Percentiles rank a stretch among this genome's conserved stretches.
These are phyloP conservation scores for Aurelia aurita DNA, from an alignment of 30 jellyfish, hydroid and myxozoan genomes.

Conservation along the genomic window DNA sequence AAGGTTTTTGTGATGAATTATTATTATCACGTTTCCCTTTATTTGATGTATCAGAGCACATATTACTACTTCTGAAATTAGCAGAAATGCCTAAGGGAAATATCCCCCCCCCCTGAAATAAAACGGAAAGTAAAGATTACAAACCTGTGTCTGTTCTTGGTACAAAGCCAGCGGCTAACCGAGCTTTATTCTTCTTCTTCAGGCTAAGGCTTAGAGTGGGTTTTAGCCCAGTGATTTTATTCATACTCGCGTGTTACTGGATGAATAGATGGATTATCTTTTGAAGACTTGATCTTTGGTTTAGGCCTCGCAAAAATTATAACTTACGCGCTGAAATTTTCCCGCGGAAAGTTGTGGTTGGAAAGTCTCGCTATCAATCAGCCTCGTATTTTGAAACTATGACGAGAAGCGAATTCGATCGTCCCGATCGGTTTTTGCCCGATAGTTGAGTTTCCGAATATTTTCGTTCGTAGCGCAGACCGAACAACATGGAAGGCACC, in stretches of 20 bases:
- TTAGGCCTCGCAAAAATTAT: neutral
- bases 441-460: too few relatives aligned
- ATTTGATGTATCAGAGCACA: too few relatives aligned
- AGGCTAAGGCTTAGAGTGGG: neutral
- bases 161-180: slow-evolving; percentile 3
- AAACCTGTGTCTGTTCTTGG: slow-evolving; percentile 7
- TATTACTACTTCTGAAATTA: too few relatives aligned
- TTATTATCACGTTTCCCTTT: too few relatives aligned
- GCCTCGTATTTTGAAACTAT: neutral
- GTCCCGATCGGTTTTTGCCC: too few relatives aligned
- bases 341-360: slow-evolving; percentile 15
- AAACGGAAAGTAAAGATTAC: neutral
- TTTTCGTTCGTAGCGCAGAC: too few relatives aligned
- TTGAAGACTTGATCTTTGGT: neutral
- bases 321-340: slow-evolving; percentile 14
- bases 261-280: neutral
- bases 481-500: too few relatives aligned
- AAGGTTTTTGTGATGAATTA: too few relatives aligned
- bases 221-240: neutral
- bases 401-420: too few relatives aligned
- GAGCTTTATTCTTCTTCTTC: slow-evolving; percentile 8
- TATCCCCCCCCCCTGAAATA: too few relatives aligned
- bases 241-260: neutral
- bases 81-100: too few relatives aligned
- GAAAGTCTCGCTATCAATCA: neutral